Base-by-base conservation (phyloP, 2,888 invertebrate species). In the Sarcophaga subvicina region DNA sequence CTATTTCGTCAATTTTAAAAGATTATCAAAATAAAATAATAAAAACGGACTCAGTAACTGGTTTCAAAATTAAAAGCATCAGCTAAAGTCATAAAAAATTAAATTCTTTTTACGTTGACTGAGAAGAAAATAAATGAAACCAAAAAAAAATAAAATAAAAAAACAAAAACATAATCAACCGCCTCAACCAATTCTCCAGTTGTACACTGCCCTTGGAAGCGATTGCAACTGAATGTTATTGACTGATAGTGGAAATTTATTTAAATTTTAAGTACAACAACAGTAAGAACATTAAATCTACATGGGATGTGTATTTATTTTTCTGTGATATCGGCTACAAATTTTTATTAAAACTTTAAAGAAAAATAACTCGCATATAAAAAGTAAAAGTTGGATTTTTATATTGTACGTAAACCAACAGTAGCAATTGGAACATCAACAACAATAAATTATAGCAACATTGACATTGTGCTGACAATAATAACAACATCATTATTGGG, bases 141-240 rank as follows among this genome's bases (percentile, higher is more conserved):
- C 20, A 76, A 70, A 14, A 37, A 63, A 47, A 0, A 47, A n/a
- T n/a, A n/a, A n/a, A 27, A 11, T 20, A 59, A 59, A 54, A 59
- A 59, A 64, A 64, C 3, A 70, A 67, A 60, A 47, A 54, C 17
- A 70, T 22, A 25, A 49, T 14, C 14, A 70, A 54, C 17, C 10
- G 45, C 14, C 62, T 5, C 14, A 62, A 62, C 54, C n/a, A 62
- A 62, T 59, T 20, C 66, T 47, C 11, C 70, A 77, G 27, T 22
- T 78, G 64, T 72, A 78, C 67, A 22, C 49, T 67, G 77, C 62
- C 83, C 83, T 78, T 83, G 83, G 17, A 77, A 49, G 62, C 37
- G 77, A 67, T 71, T 69, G 69, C 49, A 60, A 83, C 47, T 72
- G 77, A 77, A 60, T 72, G 77, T 64, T 45, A 60, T 64, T 45